Conservation (phyloP, 2,113 vertebrate species). For the Pterophyllum scalare region DNA sequence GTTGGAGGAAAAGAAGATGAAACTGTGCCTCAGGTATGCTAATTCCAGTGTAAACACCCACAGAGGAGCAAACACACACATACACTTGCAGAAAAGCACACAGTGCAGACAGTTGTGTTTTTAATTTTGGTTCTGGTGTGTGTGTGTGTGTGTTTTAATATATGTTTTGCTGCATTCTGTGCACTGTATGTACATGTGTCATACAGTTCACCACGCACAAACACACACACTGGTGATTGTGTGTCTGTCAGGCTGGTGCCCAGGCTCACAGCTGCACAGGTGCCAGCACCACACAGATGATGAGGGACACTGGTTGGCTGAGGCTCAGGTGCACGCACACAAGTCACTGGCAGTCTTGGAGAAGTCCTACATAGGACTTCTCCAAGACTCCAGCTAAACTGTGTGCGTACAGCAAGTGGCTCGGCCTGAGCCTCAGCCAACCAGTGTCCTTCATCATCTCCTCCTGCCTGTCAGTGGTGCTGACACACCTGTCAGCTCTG, state of each 20-base stretch:
- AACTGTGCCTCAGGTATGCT: constrained; percentile 31
- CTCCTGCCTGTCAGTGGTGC: constrained; percentile 39
- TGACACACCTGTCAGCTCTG: constrained; percentile 68
- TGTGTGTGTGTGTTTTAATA: neutral
- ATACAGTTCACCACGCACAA: neutral
- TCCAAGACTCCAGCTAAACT: constrained; percentile 59
- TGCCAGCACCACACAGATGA: constrained; percentile 51
- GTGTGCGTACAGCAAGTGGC: constrained; percentile 56
- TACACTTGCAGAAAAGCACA: neutral
- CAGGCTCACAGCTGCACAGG: constrained; percentile 59
- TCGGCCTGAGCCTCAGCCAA: constrained; percentile 60
- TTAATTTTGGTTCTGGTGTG: neutral
- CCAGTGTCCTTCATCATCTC: constrained; percentile 56
- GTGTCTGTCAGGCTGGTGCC: constrained; percentile 54
- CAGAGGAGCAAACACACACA: constrained; percentile 27
- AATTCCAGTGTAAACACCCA: constrained; percentile 45
- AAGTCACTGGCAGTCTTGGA: constrained; percentile 58
- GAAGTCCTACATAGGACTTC: constrained; percentile 76
- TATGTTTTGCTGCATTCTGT: constrained; percentile 9
- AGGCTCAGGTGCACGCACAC: constrained; percentile 47
- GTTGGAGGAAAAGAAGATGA: constrained; percentile 58
- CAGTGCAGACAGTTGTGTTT: neutral
- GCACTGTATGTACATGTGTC: constrained; percentile 5
- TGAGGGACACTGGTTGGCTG: constrained; percentile 64
- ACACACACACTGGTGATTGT: constrained; percentile 10